Evolutionary conservation across 2,113 vertebrate genomes (phyloP).

Genomic region (Addax nasomaculatus): DNA sequence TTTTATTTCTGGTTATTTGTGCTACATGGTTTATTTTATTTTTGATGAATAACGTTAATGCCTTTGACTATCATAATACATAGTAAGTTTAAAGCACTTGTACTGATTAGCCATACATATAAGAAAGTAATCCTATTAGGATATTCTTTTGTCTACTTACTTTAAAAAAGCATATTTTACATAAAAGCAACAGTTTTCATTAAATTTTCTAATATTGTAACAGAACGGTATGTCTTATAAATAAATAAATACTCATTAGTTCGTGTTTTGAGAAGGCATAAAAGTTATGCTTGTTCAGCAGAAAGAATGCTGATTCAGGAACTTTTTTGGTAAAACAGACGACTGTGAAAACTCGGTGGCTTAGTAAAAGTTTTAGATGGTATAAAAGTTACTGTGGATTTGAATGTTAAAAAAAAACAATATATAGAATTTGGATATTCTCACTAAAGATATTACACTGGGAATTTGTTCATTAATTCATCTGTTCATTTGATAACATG

Average conservation of each 20-base stretch:
- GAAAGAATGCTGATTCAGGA: background rate
- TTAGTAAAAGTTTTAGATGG: background rate
- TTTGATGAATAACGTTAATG: slow-evolving; percentile 12
- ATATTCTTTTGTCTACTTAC: background rate
- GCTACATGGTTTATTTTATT: background rate
- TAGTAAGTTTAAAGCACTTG: background rate
- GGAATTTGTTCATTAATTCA: background rate
- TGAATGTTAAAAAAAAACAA: background rate
- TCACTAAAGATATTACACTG: background rate
- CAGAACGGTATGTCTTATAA: background rate
- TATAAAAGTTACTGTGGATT: background rate
- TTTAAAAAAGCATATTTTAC: background rate
- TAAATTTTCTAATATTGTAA: background rate
- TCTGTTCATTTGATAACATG: background rate
- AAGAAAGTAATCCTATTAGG: background rate
- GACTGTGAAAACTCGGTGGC: background rate
- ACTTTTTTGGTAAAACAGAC: background rate
- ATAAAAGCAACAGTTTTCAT: background rate
- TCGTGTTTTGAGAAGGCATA: background rate
- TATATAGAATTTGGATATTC: background rate
- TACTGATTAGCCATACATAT: background rate
- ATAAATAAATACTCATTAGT: background rate
- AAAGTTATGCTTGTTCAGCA: background rate
- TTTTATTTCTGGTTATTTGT: slow-evolving; percentile 36
- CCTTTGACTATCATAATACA: background rate